Percentiles rank a stretch among this genome's conserved stretches.
Conservation (phyloP, 2,113 vertebrate genomes). For the Ochotona curzoniae region DNA sequence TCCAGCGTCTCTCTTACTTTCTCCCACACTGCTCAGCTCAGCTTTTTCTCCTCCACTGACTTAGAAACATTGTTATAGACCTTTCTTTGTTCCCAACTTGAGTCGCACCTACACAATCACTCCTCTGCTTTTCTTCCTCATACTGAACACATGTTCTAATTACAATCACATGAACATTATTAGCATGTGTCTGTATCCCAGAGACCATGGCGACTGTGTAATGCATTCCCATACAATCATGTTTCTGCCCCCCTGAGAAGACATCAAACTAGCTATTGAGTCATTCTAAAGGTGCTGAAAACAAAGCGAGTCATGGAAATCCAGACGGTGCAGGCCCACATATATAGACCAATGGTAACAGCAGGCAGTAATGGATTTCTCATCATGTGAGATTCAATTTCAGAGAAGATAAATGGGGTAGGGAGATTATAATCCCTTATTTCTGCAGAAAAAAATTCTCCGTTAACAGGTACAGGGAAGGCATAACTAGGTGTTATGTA, state of each 20-base stretch:
- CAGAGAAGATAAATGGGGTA: neutral
- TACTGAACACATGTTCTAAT: neutral
- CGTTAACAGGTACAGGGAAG: neutral
- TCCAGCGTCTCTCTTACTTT: neutral
- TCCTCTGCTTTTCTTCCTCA: neutral
- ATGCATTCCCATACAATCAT: neutral
- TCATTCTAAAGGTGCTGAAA: neutral
- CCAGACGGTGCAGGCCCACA: neutral
- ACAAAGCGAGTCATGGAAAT: neutral
- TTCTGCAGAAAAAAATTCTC: neutral
- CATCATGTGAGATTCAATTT: neutral
- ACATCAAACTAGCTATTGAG: neutral
- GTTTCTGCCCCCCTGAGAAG: slow-evolving; percentile 22
- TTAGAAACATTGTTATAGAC: neutral
- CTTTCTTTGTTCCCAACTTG: neutral
- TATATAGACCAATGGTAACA: neutral
- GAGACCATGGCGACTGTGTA: neutral
- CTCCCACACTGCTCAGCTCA: neutral
- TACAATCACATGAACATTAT: neutral
- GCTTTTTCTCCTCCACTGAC: neutral
- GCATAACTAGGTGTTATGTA: no score
- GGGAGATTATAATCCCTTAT: neutral
- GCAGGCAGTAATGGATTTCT: neutral
- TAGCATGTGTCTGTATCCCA: neutral
- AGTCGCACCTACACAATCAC: accelerated